Evolutionary conservation across 1,140 invertebrate species (phyloP).

Genomic region (Ips typographus): DNA sequence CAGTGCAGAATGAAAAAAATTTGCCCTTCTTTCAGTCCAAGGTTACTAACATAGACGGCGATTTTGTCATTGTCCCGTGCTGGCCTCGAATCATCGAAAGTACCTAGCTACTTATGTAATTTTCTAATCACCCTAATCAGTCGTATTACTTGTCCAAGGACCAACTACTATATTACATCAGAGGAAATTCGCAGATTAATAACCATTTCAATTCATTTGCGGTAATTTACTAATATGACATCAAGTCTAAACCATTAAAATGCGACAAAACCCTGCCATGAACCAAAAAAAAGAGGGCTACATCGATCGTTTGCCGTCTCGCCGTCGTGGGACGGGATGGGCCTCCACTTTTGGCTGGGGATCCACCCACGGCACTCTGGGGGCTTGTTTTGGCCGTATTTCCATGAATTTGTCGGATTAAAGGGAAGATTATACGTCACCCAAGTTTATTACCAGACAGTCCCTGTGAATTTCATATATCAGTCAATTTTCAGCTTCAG

Average conservation of each 20-base stretch:
- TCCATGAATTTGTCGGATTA: conserved; percentile 14
- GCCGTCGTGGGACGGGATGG: conserved; percentile 25
- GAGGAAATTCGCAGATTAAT: too few relatives aligned
- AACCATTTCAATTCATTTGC: too few relatives aligned
- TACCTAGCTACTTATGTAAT: background rate
- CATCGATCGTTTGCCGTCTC: conserved; percentile 21
- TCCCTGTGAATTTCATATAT: too few relatives aligned
- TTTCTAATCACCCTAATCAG: too few relatives aligned
- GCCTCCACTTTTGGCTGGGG: background rate
- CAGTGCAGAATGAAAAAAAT: conserved; percentile 24
- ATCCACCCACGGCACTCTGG: conserved; percentile 11
- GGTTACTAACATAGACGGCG: conserved; percentile 16
- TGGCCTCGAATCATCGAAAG: background rate
- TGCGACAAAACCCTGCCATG: conserved; percentile 4
- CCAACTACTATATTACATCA: too few relatives aligned
- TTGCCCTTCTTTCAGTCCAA: conserved; percentile 15
- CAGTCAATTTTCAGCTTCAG: background rate
- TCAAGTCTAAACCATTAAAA: background rate
- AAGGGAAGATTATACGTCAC: background rate
- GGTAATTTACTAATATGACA: background rate
- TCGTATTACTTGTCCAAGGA: too few relatives aligned
- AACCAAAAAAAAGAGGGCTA: conserved; percentile 12
- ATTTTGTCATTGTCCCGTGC: background rate
- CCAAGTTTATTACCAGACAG: background rate
- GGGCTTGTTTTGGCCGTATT: conserved; percentile 21